Evolutionary conservation across 2,113 vertebrate species (phyloP).

Genomic region (Nycticryphes semicollaris): DNA sequence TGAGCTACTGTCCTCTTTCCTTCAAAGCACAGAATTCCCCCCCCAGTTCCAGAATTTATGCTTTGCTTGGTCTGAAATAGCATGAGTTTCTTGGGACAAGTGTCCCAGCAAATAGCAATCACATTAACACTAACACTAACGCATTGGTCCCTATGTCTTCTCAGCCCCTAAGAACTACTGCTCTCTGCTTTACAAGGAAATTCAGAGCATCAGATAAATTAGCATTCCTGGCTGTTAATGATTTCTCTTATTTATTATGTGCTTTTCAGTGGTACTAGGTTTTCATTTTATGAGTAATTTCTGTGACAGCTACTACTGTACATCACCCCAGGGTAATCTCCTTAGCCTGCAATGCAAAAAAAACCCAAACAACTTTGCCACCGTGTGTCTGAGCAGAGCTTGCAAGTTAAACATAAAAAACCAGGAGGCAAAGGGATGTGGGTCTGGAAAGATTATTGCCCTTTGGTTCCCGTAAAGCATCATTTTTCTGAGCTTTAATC

Average conservation of each 20-base stretch:
- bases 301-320: not conserved
- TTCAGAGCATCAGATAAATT: not conserved
- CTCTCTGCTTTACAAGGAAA: not conserved
- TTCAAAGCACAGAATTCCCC: not conserved
- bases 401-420: not conserved
- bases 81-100: not conserved
- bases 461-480: not conserved
- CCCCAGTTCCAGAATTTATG: not conserved
- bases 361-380: not conserved
- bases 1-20: not conserved
- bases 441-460: not conserved
- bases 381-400: not conserved
- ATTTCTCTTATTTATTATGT: not conserved
- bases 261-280: not conserved
- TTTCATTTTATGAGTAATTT: not conserved
- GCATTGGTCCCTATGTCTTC: not conserved
- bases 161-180: not conserved
- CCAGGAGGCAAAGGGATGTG: not conserved
- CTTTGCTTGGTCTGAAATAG: not conserved
- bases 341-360: not conserved
- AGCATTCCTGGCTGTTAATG: not conserved
- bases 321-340: not conserved
- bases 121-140: not conserved
- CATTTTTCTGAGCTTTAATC: not conserved
- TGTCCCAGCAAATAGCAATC: not conserved